Evolutionary conservation across 2,888 invertebrate genomes (phyloP).

Genomic region (Diabrotica balteata): DNA sequence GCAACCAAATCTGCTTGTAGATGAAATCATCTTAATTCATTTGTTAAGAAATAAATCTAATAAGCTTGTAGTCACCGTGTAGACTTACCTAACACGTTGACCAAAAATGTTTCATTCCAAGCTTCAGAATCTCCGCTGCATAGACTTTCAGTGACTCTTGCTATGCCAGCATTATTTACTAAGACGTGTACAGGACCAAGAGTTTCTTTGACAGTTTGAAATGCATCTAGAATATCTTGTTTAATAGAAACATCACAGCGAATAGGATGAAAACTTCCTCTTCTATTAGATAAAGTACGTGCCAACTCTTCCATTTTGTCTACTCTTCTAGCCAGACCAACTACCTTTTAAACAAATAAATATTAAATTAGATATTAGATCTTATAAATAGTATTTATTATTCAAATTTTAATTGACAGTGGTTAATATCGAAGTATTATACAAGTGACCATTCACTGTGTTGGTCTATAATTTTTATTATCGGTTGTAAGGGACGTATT

Average conservation of each 20-base stretch:
- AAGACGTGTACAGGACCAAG: slow-evolving; percentile 46
- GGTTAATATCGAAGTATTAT: too few species aligned
- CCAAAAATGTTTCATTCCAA: slow-evolving; percentile 30
- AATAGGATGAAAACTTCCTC: slow-evolving; percentile 42
- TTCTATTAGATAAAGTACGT: slow-evolving; percentile 33
- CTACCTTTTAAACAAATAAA: slow-evolving; percentile 19
- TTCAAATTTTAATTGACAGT: too few species aligned
- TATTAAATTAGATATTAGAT: too few species aligned
- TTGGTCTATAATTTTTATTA: too few species aligned
- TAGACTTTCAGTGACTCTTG: background rate
- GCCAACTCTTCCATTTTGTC: slow-evolving; percentile 41
- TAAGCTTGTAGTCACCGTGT: too few species aligned
- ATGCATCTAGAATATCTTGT: slow-evolving; percentile 44
- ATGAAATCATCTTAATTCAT: too few species aligned
- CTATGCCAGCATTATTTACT: slow-evolving; percentile 46
- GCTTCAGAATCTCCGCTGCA: slow-evolving; percentile 15
- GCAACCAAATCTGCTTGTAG: too few species aligned
- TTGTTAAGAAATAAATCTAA: too few species aligned
- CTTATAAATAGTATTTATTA: too few species aligned
- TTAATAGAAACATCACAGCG: slow-evolving; percentile 44
- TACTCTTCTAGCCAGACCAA: slow-evolving; percentile 40
- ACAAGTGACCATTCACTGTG: too few species aligned
- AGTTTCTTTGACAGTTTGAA: slow-evolving; percentile 43
- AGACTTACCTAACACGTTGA: slow-evolving; percentile 34
- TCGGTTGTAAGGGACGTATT: too few species aligned